These are phyloP conservation scores for Noctilio leporinus DNA, from an alignment of 2,113 vertebrate species.

Conservation along the genomic window DNA sequence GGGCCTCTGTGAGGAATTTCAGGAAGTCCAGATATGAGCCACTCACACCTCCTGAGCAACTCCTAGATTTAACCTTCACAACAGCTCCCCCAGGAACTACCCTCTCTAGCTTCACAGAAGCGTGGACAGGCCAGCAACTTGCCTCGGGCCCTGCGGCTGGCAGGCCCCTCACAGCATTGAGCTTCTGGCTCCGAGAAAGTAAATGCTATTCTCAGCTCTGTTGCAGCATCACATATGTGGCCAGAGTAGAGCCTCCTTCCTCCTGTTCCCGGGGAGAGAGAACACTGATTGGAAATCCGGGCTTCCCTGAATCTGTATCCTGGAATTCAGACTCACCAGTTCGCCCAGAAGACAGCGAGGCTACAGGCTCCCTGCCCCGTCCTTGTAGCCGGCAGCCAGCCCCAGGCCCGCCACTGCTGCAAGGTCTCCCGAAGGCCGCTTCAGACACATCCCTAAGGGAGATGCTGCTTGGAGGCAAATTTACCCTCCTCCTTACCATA, in stretches of 20 bases:
- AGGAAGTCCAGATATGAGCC: not conserved
- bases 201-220: not conserved
- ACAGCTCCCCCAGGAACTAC: not conserved
- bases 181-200: not conserved
- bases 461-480: not conserved
- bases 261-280: rapidly evolving
- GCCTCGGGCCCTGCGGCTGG: not conserved
- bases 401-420: too few relatives aligned
- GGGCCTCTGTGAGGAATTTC: not conserved
- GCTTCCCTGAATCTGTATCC: not conserved
- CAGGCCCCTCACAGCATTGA: rapidly evolving
- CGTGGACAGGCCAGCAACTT: not conserved
- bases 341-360: not conserved
- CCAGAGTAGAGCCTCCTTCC: not conserved
- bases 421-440: not conserved
- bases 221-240: not conserved
- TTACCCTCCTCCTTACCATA: not conserved
- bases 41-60: not conserved
- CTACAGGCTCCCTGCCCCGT: not conserved
- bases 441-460: not conserved
- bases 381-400: not conserved
- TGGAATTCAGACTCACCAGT: not conserved
- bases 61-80: not conserved
- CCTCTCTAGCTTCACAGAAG: not conserved
- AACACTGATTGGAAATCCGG: not conserved